Evolutionary conservation across 2,888 invertebrate genomes (phyloP).

Genomic region (Sericinus montela): DNA sequence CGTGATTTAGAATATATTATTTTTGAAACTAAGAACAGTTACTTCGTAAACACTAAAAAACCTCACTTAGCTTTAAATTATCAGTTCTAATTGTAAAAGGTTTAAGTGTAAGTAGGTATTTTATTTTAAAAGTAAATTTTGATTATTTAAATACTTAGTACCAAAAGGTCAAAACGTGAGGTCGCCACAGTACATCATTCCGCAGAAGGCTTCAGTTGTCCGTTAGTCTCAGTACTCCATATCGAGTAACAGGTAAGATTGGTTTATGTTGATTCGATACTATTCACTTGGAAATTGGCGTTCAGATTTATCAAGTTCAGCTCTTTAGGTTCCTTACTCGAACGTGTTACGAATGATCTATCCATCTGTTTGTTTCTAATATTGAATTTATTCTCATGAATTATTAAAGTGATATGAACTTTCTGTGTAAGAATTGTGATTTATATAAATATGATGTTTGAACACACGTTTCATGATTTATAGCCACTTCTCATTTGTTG

Average conservation of each 20-base stretch:
- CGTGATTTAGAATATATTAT: too few species aligned
- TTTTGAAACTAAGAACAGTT: too few species aligned
- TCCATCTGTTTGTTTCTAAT: conserved; percentile 15
- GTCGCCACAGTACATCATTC: conserved; percentile 50
- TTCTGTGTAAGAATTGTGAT: too few species aligned
- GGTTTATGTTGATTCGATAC: conserved; percentile 77
- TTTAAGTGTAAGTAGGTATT: too few species aligned
- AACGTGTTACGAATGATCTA: conserved; percentile 32
- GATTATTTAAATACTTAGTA: neutral
- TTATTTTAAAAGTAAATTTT: too few species aligned
- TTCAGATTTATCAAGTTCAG: conserved; percentile 45
- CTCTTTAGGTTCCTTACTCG: conserved; percentile 18
- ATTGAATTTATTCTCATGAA: conserved; percentile 12
- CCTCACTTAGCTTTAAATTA: too few species aligned
- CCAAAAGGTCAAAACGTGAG: conserved; percentile 37
- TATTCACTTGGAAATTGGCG: conserved; percentile 70
- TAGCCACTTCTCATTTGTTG: conserved; percentile 2
- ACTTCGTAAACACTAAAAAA: too few species aligned
- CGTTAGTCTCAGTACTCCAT: conserved; percentile 35
- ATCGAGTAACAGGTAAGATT: conserved; percentile 40
- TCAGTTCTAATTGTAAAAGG: too few species aligned
- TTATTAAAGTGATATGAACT: conserved; percentile 10
- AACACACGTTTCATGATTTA: conserved; percentile 8
- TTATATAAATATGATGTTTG: too few species aligned
- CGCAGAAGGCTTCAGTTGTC: conserved; percentile 29